These are phyloP conservation scores for Mixornis gularis DNA, from an alignment of 2,113 vertebrate species.

Conservation along the genomic window DNA sequence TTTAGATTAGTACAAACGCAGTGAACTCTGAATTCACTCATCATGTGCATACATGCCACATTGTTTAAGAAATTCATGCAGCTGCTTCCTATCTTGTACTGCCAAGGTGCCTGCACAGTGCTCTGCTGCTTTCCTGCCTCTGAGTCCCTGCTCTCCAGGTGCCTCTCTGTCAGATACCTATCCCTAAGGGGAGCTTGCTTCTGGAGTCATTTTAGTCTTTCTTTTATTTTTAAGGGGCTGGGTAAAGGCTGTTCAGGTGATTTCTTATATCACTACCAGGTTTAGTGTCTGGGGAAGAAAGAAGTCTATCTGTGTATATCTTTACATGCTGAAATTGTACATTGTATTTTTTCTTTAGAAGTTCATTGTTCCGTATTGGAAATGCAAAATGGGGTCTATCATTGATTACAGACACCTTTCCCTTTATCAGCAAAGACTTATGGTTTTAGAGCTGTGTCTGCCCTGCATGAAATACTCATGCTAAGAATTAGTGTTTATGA, in stretches of 20 bases:
- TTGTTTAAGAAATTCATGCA: background rate
- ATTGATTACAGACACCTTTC: background rate
- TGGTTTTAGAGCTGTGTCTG: background rate
- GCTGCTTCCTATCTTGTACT: background rate
- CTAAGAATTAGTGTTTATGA: background rate
- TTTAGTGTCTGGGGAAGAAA: background rate
- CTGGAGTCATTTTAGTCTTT: background rate
- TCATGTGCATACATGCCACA: background rate
- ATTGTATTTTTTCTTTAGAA: background rate
- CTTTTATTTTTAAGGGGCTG: background rate
- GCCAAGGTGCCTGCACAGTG: rapidly evolving
- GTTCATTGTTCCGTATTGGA: background rate
- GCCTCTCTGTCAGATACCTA: background rate
- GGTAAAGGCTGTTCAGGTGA: background rate
- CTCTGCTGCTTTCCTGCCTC: background rate
- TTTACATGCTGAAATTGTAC: background rate
- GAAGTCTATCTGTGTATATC: background rate
- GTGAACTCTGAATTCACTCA: background rate
- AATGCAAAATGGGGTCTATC: background rate
- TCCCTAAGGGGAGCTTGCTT: background rate
- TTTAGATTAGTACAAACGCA: background rate
- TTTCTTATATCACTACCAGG: background rate
- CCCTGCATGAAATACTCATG: background rate
- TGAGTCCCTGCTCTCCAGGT: background rate
- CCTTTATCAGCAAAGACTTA: background rate